Evolutionary conservation across 1,140 invertebrate species (phyloP), one percentile per base, ranked within the genome.

Genomic region (Cydia amplana): DNA sequence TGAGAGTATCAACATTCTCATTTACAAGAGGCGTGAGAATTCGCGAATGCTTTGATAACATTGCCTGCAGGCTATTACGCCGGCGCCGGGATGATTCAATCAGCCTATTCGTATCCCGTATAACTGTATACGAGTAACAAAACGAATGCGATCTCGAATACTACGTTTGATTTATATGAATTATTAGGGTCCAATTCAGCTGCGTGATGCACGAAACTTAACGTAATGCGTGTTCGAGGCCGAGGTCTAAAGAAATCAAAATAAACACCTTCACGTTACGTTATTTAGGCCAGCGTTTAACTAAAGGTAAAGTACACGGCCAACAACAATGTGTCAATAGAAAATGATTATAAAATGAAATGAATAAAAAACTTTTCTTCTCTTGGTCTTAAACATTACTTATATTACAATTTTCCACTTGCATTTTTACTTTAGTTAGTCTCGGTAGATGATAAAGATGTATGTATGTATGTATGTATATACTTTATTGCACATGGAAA

Each of bases 201-300:
- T 74, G 75, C 64, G 80, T 81, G 78, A 76, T 77, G 76, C 82
- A 83, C 80, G 82, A 81, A 36, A 81, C 67, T 75, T 74, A 77
- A 64, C 67, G 64, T 40, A 78, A 73, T 82, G 85, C 85, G 85
- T 88, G 85, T 80, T 85, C 77, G 82, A 78, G 83, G 84, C 82
- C 86, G 87, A 87, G 88, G 89, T 81, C 85, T 74, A 87, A 89
- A 87, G 90, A 92, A 90, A 92, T 91, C 90, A 86, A 83, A 81
- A 80, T 79, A 55, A 82, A 76, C 76, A 82, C 77, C 81, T 83
- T 79, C 77, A 77, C 72, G 60, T 60, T 72, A 64, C n/a, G 60
- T 63, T 73, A 73, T 78, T 75, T 73, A 75, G 40, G 75, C 67
- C 43, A 73, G 46, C 18, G 18, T 75, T 46, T 70, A 72, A 55